These are phyloP conservation scores for Azemiops feae DNA, from an alignment of 2,113 vertebrate species.

Conservation along the genomic window DNA sequence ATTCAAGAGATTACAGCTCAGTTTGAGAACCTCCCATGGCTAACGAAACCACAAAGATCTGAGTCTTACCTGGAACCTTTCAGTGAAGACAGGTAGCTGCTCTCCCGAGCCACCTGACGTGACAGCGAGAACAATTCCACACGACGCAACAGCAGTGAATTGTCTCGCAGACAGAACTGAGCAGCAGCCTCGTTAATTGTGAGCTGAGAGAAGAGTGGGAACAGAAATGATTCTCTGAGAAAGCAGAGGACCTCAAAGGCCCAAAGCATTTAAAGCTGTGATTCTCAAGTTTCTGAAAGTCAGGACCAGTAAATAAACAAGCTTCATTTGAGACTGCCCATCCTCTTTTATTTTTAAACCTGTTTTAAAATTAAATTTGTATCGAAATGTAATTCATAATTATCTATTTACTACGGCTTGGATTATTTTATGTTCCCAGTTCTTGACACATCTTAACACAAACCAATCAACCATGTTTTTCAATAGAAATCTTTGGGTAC, in stretches of 20 bases:
- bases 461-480: neutral
- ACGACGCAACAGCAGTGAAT: conserved; percentile 86
- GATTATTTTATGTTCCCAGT: neutral
- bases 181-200: conserved; percentile 96
- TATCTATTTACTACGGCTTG: neutral
- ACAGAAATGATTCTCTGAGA: neutral
- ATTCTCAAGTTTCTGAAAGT: neutral
- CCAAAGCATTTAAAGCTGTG: neutral
- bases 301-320: neutral
- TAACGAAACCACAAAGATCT: fast-evolving
- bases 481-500: neutral
- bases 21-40: neutral
- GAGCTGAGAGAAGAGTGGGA: conserved; percentile 69
- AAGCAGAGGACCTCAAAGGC: neutral
- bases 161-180: conserved; percentile 95
- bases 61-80: conserved; percentile 85
- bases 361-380: neutral
- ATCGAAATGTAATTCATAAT: neutral
- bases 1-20: neutral
- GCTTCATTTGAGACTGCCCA: neutral
- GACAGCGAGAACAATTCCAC: conserved; percentile 95
- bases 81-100: conserved; percentile 89
- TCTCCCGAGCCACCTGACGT: conserved; percentile 91
- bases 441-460: neutral
- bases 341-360: neutral